Evolutionary conservation across 2,797 vertebrate genomes (phyloP).

Genomic region (Lacerta viridis): DNA sequence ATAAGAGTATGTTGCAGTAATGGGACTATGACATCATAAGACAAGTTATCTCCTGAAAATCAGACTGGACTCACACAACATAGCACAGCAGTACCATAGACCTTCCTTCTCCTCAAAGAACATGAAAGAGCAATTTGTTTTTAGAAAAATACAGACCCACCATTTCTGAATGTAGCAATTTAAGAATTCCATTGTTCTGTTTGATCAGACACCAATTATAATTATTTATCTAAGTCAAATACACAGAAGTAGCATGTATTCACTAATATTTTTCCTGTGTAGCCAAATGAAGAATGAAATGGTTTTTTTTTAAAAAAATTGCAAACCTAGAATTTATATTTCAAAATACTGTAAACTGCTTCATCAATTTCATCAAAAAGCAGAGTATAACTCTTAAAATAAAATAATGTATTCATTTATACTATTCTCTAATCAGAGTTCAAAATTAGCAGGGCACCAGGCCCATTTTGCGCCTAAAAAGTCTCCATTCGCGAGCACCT

Average conservation of each 20-base stretch:
- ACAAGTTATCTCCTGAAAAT: conserved; percentile 70
- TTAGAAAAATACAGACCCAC: not conserved
- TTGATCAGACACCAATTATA: not conserved
- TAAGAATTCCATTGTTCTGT: not conserved
- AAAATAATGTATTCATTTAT: not conserved
- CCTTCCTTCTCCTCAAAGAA: conserved; percentile 47
- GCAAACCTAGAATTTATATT: too few relatives aligned
- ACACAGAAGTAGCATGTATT: not conserved
- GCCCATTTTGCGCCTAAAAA: too few relatives aligned
- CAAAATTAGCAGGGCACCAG: too few relatives aligned
- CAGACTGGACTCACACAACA: conserved; percentile 38
- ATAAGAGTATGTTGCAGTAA: conserved; percentile 63
- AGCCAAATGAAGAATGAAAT: not conserved
- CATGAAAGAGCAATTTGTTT: not conserved
- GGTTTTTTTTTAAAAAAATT: not conserved
- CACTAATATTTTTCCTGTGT: accelerated
- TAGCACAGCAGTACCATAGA: too few relatives aligned
- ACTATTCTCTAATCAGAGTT: not conserved
- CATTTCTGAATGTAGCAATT: not conserved
- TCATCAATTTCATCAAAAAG: too few relatives aligned
- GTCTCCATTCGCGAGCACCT: too few relatives aligned
- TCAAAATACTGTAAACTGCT: too few relatives aligned
- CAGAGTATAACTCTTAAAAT: too few relatives aligned
- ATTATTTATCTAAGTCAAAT: not conserved
- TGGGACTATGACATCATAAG: conserved; percentile 74